Evolutionary conservation across 2,113 vertebrate genomes (phyloP).

Genomic region (Boulengeromyrus knoepffleri): DNA sequence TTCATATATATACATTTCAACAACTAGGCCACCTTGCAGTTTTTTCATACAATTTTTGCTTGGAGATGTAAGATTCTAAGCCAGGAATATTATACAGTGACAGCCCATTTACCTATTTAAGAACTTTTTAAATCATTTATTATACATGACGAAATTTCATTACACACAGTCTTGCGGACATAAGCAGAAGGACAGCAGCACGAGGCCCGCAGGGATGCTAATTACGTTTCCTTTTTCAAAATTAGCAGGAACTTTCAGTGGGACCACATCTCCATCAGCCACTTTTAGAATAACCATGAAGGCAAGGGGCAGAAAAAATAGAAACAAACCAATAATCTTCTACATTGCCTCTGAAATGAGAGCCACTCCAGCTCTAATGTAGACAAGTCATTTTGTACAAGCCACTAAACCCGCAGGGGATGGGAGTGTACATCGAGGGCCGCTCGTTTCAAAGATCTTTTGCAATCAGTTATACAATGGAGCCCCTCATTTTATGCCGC

Average conservation of each 20-base stretch:
- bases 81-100: not conserved
- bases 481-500: slow-evolving; percentile 89
- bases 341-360: slow-evolving; percentile 72
- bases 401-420: slow-evolving; percentile 61
- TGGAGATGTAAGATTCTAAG: not conserved
- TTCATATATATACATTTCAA: not conserved
- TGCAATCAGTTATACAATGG: slow-evolving; percentile 82
- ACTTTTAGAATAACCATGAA: slow-evolving; percentile 54
- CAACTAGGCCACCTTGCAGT: not conserved
- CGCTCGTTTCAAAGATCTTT: slow-evolving; percentile 78
- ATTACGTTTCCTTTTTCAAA: slow-evolving; percentile 80
- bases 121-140: slow-evolving; percentile 68
- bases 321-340: slow-evolving; percentile 89
- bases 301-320: slow-evolving; percentile 66
- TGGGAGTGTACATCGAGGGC: slow-evolving; percentile 52
- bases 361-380: slow-evolving; percentile 59
- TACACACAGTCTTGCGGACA: slow-evolving; percentile 70
- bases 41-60: not conserved
- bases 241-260: slow-evolving; percentile 92
- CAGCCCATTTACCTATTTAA: slow-evolving; percentile 11
- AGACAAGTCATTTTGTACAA: slow-evolving; percentile 68
- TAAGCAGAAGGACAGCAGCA: slow-evolving; percentile 65
- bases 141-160: slow-evolving; percentile 71
- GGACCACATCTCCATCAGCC: slow-evolving; percentile 82
- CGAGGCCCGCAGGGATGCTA: slow-evolving; percentile 89